Percentiles rank a stretch among this genome's conserved stretches.
Conservation (phyloP, 2,888 invertebrate species). For the Camponotus fellah region DNA sequence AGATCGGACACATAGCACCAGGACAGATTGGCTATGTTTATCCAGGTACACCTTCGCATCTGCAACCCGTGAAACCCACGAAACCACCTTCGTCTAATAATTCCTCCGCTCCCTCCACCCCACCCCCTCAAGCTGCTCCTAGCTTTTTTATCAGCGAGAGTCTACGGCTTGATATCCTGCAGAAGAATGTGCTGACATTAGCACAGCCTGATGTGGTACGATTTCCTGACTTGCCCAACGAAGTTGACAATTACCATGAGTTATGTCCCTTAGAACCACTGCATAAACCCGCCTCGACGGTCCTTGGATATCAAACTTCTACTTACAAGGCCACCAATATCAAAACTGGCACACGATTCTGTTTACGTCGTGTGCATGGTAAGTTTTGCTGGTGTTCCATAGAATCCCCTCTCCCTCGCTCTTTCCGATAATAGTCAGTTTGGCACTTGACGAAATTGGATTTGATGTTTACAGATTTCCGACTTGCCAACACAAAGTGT, state of each 20-base stretch:
- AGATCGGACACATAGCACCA: conserved; percentile 79
- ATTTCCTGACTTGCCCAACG: conserved; percentile 92
- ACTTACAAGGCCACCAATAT: conserved; percentile 96
- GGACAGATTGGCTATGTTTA: conserved; percentile 87
- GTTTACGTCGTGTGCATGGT: conserved; percentile 95
- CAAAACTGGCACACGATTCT: conserved; percentile 94
- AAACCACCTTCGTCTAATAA: conserved; percentile 81
- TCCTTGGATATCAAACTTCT: conserved; percentile 92
- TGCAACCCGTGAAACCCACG: conserved; percentile 87
- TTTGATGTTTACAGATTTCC: conserved; percentile 88
- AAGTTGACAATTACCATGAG: conserved; percentile 96
- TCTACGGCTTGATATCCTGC: conserved; percentile 92
- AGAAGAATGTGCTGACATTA: conserved; percentile 91
- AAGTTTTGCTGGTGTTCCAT: conserved; percentile 73
- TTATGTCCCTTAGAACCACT: conserved; percentile 94
- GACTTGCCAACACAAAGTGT: conserved; percentile 93
- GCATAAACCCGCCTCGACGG: conserved; percentile 89
- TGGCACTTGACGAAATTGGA: conserved; percentile 40
- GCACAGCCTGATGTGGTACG: conserved; percentile 91
- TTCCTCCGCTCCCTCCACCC: conserved; percentile 82
- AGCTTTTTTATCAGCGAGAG: conserved; percentile 95
- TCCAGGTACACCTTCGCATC: conserved; percentile 89
- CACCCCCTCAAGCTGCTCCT: conserved; percentile 84
- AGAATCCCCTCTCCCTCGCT: not conserved
- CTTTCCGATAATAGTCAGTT: not conserved